Conservation (phyloP, 2,113 vertebrate species). For the Donacobius atricapilla region DNA sequence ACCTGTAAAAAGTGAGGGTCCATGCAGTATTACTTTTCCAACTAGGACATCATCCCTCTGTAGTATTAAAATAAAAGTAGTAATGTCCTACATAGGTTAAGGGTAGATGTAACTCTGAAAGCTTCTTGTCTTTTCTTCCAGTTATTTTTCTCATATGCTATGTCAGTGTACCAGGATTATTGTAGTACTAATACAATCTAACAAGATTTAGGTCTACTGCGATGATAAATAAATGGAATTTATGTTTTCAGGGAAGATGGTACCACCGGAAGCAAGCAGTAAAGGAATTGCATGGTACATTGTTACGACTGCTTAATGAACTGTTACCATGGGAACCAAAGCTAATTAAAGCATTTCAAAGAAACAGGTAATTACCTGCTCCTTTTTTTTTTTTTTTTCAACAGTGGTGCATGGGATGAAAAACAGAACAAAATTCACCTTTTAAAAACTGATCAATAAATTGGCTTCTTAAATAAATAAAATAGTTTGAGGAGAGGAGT, state of each 20-base stretch:
- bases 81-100: neutral
- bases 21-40: neutral
- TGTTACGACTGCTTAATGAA: conserved; percentile 93
- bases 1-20: neutral
- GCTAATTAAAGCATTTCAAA: conserved; percentile 93
- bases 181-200: neutral
- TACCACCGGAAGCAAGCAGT: conserved; percentile 88
- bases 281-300: conserved; percentile 93
- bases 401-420: neutral
- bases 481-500: neutral
- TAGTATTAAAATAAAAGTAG: neutral
- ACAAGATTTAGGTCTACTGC: neutral
- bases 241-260: conserved; percentile 86
- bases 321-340: conserved; percentile 97
- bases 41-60: neutral
- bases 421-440: neutral
- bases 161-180: neutral
- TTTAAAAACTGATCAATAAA: neutral
- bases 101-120: neutral
- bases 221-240: conserved; percentile 10
- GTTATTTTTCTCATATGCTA: neutral
- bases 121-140: neutral
- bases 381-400: neutral
- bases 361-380: conserved; percentile 86
- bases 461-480: neutral